These are phyloP conservation scores for Orgyia antiqua DNA, from an alignment of 2,888 invertebrate species.

Conservation along the genomic window DNA sequence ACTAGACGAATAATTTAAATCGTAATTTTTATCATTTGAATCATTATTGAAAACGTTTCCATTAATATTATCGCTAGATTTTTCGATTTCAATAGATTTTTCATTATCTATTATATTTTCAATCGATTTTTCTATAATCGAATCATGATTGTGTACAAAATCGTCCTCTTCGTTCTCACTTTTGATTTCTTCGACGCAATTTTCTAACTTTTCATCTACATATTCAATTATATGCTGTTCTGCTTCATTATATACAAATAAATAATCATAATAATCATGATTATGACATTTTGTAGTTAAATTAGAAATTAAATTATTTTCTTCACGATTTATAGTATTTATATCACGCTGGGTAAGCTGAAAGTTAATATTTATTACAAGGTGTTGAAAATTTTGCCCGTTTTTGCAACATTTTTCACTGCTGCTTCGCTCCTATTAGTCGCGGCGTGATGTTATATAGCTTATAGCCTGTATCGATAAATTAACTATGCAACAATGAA, in stretches of 20 bases:
- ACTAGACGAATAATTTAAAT: constrained; percentile 39
- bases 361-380: too few species aligned
- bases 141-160: too few species aligned
- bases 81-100: too few species aligned
- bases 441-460: too few species aligned
- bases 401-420: too few species aligned
- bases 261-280: constrained; percentile 30
- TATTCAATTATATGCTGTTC: neutral
- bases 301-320: constrained; percentile 30
- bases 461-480: too few species aligned
- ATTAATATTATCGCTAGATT: too few species aligned
- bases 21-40: constrained; percentile 17
- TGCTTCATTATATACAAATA: constrained; percentile 1
- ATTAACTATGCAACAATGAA: too few species aligned
- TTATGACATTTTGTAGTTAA: constrained; percentile 23
- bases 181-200: constrained; percentile 16
- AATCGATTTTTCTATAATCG: too few species aligned
- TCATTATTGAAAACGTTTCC: neutral
- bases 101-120: too few species aligned
- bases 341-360: constrained; percentile 47
- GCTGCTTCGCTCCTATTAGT: too few species aligned
- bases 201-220: neutral
- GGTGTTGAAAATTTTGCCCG: too few species aligned
- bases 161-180: constrained; percentile 27
- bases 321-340: constrained; percentile 38